Evolutionary conservation across 2,113 vertebrate species (phyloP).

Genomic region (Gobio gobio): DNA sequence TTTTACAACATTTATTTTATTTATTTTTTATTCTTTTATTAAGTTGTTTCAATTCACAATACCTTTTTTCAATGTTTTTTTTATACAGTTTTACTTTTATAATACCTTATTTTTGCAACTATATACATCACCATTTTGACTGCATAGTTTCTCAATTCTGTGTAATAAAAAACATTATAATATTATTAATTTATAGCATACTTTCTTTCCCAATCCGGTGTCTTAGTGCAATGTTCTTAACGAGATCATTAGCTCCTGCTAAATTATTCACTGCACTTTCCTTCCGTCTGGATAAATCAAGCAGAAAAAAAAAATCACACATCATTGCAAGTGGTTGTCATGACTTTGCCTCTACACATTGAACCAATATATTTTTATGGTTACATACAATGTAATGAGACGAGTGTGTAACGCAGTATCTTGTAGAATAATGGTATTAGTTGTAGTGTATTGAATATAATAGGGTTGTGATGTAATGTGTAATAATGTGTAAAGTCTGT

Average conservation of each 20-base stretch:
- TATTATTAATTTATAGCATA: constrained; percentile 43
- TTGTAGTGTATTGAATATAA: not conserved
- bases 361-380: not conserved
- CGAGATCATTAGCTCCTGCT: constrained; percentile 59
- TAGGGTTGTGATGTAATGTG: not conserved
- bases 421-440: not conserved
- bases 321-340: not conserved
- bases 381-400: not conserved
- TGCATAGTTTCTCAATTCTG: not conserved
- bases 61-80: no score
- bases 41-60: no score
- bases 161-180: not conserved
- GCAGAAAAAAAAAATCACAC: not conserved
- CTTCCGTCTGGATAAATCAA: constrained; percentile 74
- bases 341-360: not conserved
- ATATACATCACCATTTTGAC: not conserved
- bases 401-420: not conserved
- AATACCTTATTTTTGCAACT: no score
- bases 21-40: no score
- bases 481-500: not conserved
- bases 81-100: no score
- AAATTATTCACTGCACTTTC: constrained; percentile 75
- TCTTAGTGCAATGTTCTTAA: constrained; percentile 71
- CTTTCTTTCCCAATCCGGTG: constrained; percentile 23
- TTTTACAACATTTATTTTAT: no score